These are phyloP conservation scores for Lepidonotus clava DNA, from an alignment of 2,888 invertebrate species.

Conservation along the genomic window DNA sequence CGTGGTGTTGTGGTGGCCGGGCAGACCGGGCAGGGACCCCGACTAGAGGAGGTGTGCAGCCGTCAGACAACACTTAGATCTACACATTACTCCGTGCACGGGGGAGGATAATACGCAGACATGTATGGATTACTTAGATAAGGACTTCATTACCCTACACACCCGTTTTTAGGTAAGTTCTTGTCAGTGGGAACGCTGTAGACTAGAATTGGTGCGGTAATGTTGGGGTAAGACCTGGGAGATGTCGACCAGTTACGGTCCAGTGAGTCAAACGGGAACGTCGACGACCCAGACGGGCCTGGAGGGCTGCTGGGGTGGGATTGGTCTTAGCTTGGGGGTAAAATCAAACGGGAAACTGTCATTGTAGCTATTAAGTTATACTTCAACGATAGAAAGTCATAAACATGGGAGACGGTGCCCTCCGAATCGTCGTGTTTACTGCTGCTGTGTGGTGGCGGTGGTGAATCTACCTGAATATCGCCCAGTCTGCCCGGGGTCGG, in stretches of 20 bases:
- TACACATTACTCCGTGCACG: background rate
- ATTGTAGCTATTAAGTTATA: background rate
- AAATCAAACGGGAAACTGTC: background rate
- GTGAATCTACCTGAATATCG: no score
- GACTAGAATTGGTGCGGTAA: background rate
- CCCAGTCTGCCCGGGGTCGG: no score
- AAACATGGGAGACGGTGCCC: no score
- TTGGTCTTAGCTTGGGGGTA: background rate
- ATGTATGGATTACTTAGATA: background rate
- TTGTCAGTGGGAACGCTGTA: background rate
- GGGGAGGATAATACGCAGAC: background rate
- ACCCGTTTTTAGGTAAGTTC: background rate
- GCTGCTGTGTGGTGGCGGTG: background rate
- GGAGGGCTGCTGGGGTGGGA: background rate
- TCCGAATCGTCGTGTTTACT: no score
- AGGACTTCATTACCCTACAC: background rate
- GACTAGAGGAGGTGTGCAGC: background rate
- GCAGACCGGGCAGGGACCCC: conserved; percentile 3
- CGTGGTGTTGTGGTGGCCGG: background rate
- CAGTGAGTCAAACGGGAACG: conserved; percentile 14
- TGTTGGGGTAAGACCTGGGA: background rate
- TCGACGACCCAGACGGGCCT: background rate
- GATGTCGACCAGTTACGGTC: background rate
- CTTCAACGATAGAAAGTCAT: no score
- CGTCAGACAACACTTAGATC: background rate